Conservation (phyloP, 2,888 invertebrate genomes). For the Andricus curvator region DNA sequence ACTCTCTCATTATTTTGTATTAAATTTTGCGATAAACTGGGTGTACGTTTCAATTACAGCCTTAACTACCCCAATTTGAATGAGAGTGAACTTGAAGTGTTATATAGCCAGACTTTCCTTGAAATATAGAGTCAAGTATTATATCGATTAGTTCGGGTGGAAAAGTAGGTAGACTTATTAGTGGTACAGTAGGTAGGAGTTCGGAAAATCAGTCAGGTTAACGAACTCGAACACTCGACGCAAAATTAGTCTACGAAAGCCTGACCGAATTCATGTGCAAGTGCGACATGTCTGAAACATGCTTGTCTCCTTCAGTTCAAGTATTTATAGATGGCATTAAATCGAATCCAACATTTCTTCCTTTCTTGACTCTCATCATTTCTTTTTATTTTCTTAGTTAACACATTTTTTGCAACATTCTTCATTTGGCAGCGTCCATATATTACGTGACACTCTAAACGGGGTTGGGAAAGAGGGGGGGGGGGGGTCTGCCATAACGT, state of each 20-base stretch:
- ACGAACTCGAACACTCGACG: conserved; percentile 69
- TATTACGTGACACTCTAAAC: too few species aligned
- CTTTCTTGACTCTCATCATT: not conserved
- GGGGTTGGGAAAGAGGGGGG: too few species aligned
- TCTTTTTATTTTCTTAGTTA: not conserved
- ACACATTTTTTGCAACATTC: not conserved
- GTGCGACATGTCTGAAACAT: conserved; percentile 62
- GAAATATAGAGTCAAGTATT: not conserved
- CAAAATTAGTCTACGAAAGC: conserved; percentile 71
- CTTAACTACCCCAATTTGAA: not conserved
- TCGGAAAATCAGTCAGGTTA: conserved; percentile 61
- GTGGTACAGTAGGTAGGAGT: conserved; percentile 19
- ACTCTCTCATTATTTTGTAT: not conserved
- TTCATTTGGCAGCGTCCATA: too few species aligned
- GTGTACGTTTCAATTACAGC: not conserved
- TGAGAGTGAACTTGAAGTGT: conserved; percentile 34
- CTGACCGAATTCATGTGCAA: conserved; percentile 71
- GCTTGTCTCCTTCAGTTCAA: conserved; percentile 64
- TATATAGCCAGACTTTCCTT: not conserved
- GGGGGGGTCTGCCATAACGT: too few species aligned
- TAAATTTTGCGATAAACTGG: not conserved
- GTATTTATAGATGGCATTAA: conserved; percentile 71
- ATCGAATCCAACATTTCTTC: conserved; percentile 57
- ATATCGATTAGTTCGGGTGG: conserved; percentile 2
- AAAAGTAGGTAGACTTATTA: conserved; percentile 32